Evolutionary conservation across 2,888 invertebrate genomes (phyloP).

Genomic region (Taphrorychus bicolor): DNA sequence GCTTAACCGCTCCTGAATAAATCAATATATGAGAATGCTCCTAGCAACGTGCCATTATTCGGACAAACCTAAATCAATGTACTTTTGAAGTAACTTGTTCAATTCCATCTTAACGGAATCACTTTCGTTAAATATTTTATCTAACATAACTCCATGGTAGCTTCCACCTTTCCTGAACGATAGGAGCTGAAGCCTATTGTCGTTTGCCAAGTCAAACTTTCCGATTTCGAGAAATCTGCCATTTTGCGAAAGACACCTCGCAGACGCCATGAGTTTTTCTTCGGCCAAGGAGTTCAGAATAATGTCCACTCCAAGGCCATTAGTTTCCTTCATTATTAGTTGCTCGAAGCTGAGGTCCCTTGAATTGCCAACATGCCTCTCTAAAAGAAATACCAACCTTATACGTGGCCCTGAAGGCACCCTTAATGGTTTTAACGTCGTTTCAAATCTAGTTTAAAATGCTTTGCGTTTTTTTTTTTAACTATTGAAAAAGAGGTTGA

Average conservation of each 20-base stretch:
- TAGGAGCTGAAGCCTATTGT: slow-evolving; percentile 70
- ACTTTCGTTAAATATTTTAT: slow-evolving; percentile 53
- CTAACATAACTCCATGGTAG: slow-evolving; percentile 81
- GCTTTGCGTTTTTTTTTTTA: too few species aligned
- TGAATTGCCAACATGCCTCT: slow-evolving; percentile 64
- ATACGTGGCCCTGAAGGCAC: too few species aligned
- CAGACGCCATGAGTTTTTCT: slow-evolving; percentile 82
- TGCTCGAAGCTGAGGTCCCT: slow-evolving; percentile 87
- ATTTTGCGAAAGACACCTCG: slow-evolving; percentile 66
- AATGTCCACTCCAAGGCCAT: slow-evolving; percentile 88
- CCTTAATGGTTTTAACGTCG: not conserved
- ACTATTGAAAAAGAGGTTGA: too few species aligned
- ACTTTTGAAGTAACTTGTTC: slow-evolving; percentile 15
- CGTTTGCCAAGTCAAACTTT: slow-evolving; percentile 78
- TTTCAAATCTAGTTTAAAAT: not conserved
- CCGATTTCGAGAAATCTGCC: slow-evolving; percentile 87
- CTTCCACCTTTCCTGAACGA: slow-evolving; percentile 74
- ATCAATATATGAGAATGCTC: not conserved
- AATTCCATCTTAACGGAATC: slow-evolving; percentile 33
- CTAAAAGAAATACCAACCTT: too few species aligned
- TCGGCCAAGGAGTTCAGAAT: slow-evolving; percentile 92
- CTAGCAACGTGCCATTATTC: not conserved
- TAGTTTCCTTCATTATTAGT: slow-evolving; percentile 79
- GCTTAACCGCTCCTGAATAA: slow-evolving; percentile 69
- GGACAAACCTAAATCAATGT: slow-evolving; percentile 19